Base-by-base conservation (phyloP, 2,888 invertebrate species). In the Plagiodera versicolora region DNA sequence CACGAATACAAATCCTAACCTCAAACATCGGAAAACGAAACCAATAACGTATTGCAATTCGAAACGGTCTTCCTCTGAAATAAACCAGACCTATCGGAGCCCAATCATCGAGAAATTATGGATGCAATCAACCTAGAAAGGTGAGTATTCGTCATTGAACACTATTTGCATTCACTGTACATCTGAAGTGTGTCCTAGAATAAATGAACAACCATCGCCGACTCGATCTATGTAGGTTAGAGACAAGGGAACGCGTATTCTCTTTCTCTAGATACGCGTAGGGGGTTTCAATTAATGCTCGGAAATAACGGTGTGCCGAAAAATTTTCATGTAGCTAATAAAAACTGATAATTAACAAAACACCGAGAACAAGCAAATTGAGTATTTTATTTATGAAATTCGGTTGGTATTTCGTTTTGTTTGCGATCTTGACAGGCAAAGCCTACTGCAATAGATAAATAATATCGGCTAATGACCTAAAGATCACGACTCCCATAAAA, bases 211-310 rank as follows among this genome's bases (percentile, higher is more conserved):
- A n/a, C 19, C 54, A 45, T 20, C 44, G 28, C 4, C 49, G 45
- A 57, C 51, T 44, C 28, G 57, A 57, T 50, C 50, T 39, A 39
- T 39, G 39, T 57, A 50, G 57, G 57, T 28, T 57, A 57, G 48
- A 47, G 47, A 32, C 14, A 19, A 20, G 39, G 17, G 35, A 24
- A 57, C 50, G 44, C 57, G 51, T 57, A 46, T 51, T 51, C 32
- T 46, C 47, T 28, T 24, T 44, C 32, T 47, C 51, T 28, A 45
- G 35, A 52, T 46, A 56, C 52, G 56, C 56, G 51, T 44, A 58
- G 30, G 50, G 60, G 52, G 55, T 58, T 60, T 57, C 60, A 60
- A 63, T 63, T 63, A 60, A 52, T 39, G n/a, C 39, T 39, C 39
- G 14, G 14, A 39, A 39, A 14, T 39, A 14, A 39, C 39, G 39